These are phyloP conservation scores for Agonopterix alstromeriana DNA, from an alignment of 2,888 invertebrate genomes.

Conservation along the genomic window DNA sequence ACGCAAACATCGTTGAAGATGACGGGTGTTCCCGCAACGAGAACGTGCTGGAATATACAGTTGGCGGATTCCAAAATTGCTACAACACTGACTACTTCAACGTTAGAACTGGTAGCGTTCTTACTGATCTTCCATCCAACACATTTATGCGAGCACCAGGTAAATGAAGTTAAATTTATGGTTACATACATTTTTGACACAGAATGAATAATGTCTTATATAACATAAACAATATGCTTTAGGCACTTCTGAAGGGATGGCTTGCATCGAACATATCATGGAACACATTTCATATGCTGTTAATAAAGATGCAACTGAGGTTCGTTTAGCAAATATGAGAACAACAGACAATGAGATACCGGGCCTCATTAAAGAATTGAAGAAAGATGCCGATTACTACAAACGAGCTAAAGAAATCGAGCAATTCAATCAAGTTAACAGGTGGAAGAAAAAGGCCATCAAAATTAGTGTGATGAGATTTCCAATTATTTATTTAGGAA, in stretches of 20 bases:
- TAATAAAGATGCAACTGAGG: slow-evolving; percentile 76
- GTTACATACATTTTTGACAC: too few species aligned
- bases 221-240: slow-evolving; percentile 1
- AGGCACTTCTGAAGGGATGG: slow-evolving; percentile 78
- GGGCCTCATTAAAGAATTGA: slow-evolving; percentile 70
- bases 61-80: slow-evolving; percentile 66
- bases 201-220: too few species aligned
- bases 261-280: slow-evolving; percentile 80
- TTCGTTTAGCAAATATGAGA: slow-evolving; percentile 76
- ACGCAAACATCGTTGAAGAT: slow-evolving; percentile 64
- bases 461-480: slow-evolving; percentile 81
- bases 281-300: slow-evolving; percentile 79
- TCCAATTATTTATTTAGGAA: slow-evolving; percentile 71
- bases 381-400: slow-evolving; percentile 72
- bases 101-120: slow-evolving; percentile 51
- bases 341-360: slow-evolving; percentile 56
- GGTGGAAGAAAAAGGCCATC: slow-evolving; percentile 86
- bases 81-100: slow-evolving; percentile 76
- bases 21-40: slow-evolving; percentile 72
- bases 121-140: slow-evolving; percentile 81
- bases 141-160: slow-evolving; percentile 83
- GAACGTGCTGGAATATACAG: slow-evolving; percentile 37
- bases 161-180: slow-evolving; percentile 20
- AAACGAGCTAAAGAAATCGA: slow-evolving; percentile 63
- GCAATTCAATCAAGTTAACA: slow-evolving; percentile 79